phyloP scores from a whole-genome alignment of 2,888 invertebrate genomes.

The Chrysolina americana region DNA sequence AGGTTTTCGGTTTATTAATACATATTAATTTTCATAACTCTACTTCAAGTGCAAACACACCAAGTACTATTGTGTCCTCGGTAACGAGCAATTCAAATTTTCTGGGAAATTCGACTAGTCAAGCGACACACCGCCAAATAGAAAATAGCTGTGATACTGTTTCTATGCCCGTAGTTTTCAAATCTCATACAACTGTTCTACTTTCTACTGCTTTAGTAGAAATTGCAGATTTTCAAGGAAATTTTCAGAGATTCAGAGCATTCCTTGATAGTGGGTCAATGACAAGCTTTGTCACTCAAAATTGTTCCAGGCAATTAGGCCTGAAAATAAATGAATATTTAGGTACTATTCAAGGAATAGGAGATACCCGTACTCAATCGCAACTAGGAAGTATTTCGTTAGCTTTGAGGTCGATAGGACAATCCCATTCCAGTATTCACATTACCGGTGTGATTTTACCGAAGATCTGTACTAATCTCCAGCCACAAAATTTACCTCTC shows the following conservation, averaged over 20 bases:
- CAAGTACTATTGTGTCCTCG: neutral
- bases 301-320: neutral
- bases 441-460: neutral
- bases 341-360: neutral
- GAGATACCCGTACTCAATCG: neutral
- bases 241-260: neutral
- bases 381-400: neutral
- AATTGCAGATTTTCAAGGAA: neutral
- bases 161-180: neutral
- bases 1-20: too few relatives aligned
- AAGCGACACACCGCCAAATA: neutral
- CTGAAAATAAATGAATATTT: neutral
- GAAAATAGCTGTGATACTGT: neutral
- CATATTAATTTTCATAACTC: neutral
- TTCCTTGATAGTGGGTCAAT: neutral
- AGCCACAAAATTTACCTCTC: neutral
- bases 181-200: neutral
- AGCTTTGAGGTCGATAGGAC: neutral
- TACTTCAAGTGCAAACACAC: neutral
- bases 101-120: neutral
- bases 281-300: neutral
- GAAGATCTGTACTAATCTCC: neutral
- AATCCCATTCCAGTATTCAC: neutral
- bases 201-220: neutral
- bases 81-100: neutral